A percentile compares a stretch with the other conserved stretches of the same genome.
These are phyloP conservation scores for Caprella mutica DNA, from an alignment of 2,888 invertebrate genomes.

Conservation along the genomic window DNA sequence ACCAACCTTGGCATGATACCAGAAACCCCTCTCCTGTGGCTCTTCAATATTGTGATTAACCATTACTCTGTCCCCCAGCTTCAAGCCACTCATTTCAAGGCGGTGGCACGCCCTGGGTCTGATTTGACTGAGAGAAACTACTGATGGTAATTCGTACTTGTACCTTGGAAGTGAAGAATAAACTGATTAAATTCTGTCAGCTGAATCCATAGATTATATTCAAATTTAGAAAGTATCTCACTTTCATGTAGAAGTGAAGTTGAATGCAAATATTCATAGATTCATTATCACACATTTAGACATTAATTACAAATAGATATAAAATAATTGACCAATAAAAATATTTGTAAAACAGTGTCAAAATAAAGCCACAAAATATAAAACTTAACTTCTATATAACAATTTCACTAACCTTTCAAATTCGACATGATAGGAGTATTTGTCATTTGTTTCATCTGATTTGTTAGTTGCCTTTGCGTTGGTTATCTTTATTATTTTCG, in stretches of 20 bases:
- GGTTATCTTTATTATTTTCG: conserved; percentile 49
- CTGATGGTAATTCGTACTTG: conserved; percentile 35
- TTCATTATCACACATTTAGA: too few relatives aligned
- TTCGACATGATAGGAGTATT: conserved; percentile 39
- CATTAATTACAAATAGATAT: too few relatives aligned
- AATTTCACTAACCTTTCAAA: conserved; percentile 40
- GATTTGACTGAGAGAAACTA: conserved; percentile 46
- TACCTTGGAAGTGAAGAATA: conserved; percentile 29
- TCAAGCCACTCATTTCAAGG: conserved; percentile 42
- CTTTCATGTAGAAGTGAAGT: too few relatives aligned
- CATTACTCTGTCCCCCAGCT: conserved; percentile 54
- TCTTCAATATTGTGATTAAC: conserved; percentile 63
- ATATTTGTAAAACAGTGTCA: too few relatives aligned
- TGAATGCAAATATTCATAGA: too few relatives aligned
- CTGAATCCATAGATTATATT: too few relatives aligned
- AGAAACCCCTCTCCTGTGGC: conserved; percentile 55
- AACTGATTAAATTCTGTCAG: not conserved
- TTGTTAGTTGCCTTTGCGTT: conserved; percentile 10
- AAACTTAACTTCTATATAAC: too few relatives aligned
- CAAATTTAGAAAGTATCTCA: too few relatives aligned
- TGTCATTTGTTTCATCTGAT: conserved; percentile 35
- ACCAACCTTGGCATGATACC: conserved; percentile 46
- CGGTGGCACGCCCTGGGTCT: conserved; percentile 54
- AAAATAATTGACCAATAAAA: too few relatives aligned
- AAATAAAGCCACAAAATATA: too few relatives aligned